phyloP scores from a whole-genome alignment of 2,888 invertebrate genomes.

The Spodoptera picta region DNA sequence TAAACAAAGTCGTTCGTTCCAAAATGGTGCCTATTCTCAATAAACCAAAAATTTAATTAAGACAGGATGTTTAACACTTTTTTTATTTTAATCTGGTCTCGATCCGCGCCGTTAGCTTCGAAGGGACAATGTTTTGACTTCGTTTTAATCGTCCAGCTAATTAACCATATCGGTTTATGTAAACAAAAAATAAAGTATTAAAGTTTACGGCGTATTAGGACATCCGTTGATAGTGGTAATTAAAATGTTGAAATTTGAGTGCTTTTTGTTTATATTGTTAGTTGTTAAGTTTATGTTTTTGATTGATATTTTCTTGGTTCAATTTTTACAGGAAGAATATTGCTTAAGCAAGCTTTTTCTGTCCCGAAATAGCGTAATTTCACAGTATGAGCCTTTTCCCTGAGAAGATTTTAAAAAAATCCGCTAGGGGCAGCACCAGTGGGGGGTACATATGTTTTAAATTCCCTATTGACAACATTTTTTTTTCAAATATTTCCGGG shows the following conservation, averaged over 20 bases:
- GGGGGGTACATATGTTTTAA: no score
- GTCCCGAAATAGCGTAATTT: no score
- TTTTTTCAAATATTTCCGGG: no score
- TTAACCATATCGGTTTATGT: conserved; percentile 75
- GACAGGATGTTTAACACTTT: conserved; percentile 60
- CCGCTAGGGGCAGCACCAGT: no score
- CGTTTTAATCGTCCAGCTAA: conserved; percentile 70
- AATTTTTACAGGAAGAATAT: background rate
- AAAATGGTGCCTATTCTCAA: conserved; percentile 20
- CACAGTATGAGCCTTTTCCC: no score
- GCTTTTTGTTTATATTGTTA: conserved; percentile 32
- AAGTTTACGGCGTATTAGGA: conserved; percentile 56
- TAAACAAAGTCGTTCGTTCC: no score
- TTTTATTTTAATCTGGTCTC: conserved; percentile 55
- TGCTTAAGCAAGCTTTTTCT: no score
- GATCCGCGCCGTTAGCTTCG: conserved; percentile 67
- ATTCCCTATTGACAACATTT: no score
- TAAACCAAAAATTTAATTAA: conserved; percentile 56
- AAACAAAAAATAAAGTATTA: conserved; percentile 60
- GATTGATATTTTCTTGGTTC: conserved; percentile 23
- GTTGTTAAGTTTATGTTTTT: conserved; percentile 14
- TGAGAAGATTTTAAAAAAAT: no score
- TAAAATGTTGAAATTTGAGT: conserved; percentile 47
- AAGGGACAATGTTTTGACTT: conserved; percentile 62
- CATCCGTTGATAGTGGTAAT: conserved; percentile 59